A percentile compares a stretch with the other conserved stretches of the same genome.
Conservation (phyloP, 1,140 invertebrate genomes). For the Scylla paramamosain region DNA sequence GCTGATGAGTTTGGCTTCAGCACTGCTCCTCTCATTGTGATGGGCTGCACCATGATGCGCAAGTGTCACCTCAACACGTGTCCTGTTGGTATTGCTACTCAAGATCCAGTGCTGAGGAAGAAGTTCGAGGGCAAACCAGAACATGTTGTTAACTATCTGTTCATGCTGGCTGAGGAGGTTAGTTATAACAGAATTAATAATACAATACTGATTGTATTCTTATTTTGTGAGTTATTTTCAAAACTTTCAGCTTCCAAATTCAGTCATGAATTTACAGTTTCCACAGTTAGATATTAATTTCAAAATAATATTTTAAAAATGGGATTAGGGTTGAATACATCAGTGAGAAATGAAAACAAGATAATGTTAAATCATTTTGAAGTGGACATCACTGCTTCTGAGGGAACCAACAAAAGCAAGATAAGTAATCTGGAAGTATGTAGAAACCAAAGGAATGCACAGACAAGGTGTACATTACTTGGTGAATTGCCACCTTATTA, state of each 20-base stretch:
- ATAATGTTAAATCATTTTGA: too few relatives aligned
- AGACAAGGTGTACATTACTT: too few relatives aligned
- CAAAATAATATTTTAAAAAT: not conserved
- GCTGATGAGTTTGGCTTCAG: conserved; percentile 99
- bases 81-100: conserved; percentile 98
- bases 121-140: conserved; percentile 99
- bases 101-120: conserved; percentile 94
- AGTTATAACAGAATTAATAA: conserved; percentile 77
- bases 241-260: too few relatives aligned
- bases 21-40: conserved; percentile 97
- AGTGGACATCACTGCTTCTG: too few relatives aligned
- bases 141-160: conserved; percentile 98
- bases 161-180: conserved; percentile 98
- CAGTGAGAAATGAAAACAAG: too few relatives aligned
- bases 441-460: too few relatives aligned
- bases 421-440: too few relatives aligned
- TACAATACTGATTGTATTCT: not conserved
- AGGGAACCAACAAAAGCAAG: too few relatives aligned
- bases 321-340: too few relatives aligned
- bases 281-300: not conserved
- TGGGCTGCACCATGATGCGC: conserved; percentile 99
- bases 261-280: not conserved
- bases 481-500: too few relatives aligned
- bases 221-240: not conserved
- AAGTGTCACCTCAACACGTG: conserved; percentile 99